Percentiles rank a stretch among this genome's conserved stretches.
Evolutionary conservation across 2,113 vertebrate genomes (phyloP).

Genomic region (Columba livia): DNA sequence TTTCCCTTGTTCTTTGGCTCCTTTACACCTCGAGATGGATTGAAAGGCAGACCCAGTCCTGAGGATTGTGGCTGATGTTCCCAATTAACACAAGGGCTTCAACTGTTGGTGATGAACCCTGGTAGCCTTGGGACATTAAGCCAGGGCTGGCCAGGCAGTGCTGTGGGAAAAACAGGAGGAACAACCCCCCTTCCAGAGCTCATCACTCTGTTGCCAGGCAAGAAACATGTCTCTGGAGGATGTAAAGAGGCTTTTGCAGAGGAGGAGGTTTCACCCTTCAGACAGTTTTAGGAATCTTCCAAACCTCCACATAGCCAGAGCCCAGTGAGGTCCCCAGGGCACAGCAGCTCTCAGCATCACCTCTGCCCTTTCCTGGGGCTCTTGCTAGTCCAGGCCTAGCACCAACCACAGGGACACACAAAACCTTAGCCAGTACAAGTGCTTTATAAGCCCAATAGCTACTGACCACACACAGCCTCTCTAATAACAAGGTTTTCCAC

Average conservation of each 20-base stretch:
- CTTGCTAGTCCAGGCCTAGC: background rate
- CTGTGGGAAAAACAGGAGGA: background rate
- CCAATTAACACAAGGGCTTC: background rate
- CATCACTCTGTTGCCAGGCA: background rate
- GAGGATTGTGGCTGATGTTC: background rate
- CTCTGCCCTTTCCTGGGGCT: background rate
- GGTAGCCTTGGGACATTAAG: background rate
- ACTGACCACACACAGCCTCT: background rate
- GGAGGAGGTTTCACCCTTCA: background rate
- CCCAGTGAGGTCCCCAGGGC: fast-evolving
- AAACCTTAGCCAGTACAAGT: background rate
- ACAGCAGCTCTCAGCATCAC: background rate
- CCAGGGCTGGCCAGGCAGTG: background rate
- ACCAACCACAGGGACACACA: background rate
- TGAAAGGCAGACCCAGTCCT: background rate
- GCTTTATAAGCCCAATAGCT: background rate
- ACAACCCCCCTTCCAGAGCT: background rate
- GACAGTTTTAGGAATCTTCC: background rate
- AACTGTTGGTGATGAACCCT: background rate
- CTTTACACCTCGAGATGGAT: background rate
- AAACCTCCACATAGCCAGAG: background rate
- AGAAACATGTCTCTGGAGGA: background rate
- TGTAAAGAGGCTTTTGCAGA: background rate
- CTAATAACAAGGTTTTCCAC: background rate
- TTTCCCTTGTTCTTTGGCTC: background rate